Percentiles rank a stretch among this genome's conserved stretches.
phyloP scores from a whole-genome alignment of 1,140 invertebrate species.

The Cardiocondyla obscurior region DNA sequence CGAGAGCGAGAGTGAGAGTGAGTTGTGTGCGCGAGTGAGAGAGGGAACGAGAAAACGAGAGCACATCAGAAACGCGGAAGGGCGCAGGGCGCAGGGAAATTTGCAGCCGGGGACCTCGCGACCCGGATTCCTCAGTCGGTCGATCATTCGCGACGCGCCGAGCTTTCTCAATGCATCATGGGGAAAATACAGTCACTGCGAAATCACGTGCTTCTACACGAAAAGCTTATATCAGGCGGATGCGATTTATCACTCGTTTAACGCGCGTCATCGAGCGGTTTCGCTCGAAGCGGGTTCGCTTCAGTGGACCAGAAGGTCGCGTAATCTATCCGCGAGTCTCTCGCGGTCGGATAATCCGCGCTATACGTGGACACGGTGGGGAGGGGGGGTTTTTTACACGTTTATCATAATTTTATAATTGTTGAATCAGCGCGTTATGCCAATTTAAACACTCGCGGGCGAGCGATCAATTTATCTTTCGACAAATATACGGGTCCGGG shows the following conservation, averaged over 20 bases:
- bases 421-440: not conserved
- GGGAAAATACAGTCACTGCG: conserved; percentile 58
- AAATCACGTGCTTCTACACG: conserved; percentile 58
- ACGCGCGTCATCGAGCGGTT: conserved; percentile 14
- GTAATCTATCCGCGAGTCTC: not conserved
- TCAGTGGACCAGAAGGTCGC: not conserved
- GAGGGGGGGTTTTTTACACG: not conserved
- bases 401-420: not conserved
- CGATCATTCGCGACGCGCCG: conserved; percentile 63
- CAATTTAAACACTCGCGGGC: not conserved
- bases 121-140: conserved; percentile 44
- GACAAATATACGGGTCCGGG: not conserved
- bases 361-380: no score
- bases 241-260: conserved; percentile 65
- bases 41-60: not conserved
- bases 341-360: not conserved
- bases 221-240: conserved; percentile 56
- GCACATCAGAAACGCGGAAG: not conserved
- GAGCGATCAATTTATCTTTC: conserved; percentile 23
- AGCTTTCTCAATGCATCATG: conserved; percentile 59
- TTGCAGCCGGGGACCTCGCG: conserved; percentile 35
- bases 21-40: no score
- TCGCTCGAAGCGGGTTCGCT: not conserved
- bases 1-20: not conserved
- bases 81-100: conserved; percentile 8